Percentiles rank a stretch among this genome's conserved stretches.
phyloP scores from a whole-genome alignment of 1,140 invertebrate genomes.

The Megalonaias nervosa region DNA sequence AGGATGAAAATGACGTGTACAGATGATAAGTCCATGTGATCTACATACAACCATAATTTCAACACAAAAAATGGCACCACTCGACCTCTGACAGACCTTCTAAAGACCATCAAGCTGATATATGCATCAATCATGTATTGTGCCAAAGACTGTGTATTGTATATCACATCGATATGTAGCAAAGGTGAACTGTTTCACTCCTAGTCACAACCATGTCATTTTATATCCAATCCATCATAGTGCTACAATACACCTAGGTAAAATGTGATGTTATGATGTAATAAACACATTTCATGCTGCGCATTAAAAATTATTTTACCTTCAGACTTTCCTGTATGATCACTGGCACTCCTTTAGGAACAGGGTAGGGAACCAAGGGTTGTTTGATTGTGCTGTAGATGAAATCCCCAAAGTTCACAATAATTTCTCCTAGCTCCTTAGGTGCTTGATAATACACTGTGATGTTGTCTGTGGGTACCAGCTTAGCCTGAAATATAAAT shows the following conservation, averaged over 20 bases:
- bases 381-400: constrained; percentile 82
- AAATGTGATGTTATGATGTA: neutral
- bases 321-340: constrained; percentile 80
- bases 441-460: constrained; percentile 82
- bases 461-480: constrained; percentile 94
- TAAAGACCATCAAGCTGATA: no score
- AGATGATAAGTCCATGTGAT: no score
- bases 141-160: no score
- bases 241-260: neutral
- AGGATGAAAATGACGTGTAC: no score
- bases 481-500: constrained; percentile 77
- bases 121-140: no score
- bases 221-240: neutral
- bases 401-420: constrained; percentile 61
- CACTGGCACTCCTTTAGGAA: constrained; percentile 63
- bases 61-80: no score
- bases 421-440: constrained; percentile 53
- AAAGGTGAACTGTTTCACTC: no score
- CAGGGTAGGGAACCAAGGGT: constrained; percentile 73
- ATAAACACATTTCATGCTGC: neutral
- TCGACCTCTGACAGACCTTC: no score
- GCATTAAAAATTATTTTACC: constrained; percentile 22
- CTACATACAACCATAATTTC: no score
- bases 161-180: no score
- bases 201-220: neutral